Percentiles rank a stretch among this genome's conserved stretches.
phyloP scores from a whole-genome alignment of 1,140 invertebrate species.

The Atopsyche davidsoni region DNA sequence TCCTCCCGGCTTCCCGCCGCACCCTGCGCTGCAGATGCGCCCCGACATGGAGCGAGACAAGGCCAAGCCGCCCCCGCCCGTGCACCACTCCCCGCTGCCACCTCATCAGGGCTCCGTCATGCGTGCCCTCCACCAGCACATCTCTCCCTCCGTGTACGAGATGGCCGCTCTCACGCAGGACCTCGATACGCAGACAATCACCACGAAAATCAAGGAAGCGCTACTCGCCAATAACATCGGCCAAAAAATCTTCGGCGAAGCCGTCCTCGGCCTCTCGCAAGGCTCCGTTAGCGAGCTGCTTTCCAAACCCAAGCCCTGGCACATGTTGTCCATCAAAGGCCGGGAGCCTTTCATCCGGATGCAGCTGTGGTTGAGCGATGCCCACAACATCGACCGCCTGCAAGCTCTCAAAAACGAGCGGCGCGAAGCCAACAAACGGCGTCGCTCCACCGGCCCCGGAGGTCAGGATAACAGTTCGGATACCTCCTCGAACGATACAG shows the following conservation, averaged over 20 bases:
- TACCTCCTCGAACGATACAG: slow-evolving; percentile 81
- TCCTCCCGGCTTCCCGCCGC: slow-evolving; percentile 58
- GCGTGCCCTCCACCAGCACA: slow-evolving; percentile 68
- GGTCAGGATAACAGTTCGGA: slow-evolving; percentile 77
- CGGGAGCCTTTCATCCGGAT: slow-evolving; percentile 97
- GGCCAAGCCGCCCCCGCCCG: slow-evolving; percentile 40
- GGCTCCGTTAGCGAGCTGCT: slow-evolving; percentile 95
- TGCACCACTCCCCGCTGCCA: slow-evolving; percentile 54
- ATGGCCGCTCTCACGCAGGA: slow-evolving; percentile 95
- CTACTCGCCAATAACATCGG: slow-evolving; percentile 95
- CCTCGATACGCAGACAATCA: slow-evolving; percentile 92
- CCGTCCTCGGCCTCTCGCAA: slow-evolving; percentile 90
- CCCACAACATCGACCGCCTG: slow-evolving; percentile 85
- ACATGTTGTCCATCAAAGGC: slow-evolving; percentile 97
- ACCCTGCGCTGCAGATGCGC: slow-evolving; percentile 54
- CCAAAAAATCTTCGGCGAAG: slow-evolving; percentile 97
- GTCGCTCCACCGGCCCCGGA: slow-evolving; percentile 71
- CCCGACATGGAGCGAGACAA: slow-evolving; percentile 41
- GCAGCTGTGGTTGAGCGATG: slow-evolving; percentile 94
- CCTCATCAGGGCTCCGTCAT: slow-evolving; percentile 59
- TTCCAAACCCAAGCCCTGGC: slow-evolving; percentile 98
- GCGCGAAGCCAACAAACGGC: slow-evolving; percentile 80
- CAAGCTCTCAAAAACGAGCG: slow-evolving; percentile 84
- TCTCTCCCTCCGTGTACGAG: slow-evolving; percentile 86
- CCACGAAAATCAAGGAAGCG: slow-evolving; percentile 95